Percentiles rank a stretch among this genome's conserved stretches.
These are phyloP conservation scores for Upupa epops DNA, from an alignment of 2,113 vertebrate genomes.

Conservation along the genomic window DNA sequence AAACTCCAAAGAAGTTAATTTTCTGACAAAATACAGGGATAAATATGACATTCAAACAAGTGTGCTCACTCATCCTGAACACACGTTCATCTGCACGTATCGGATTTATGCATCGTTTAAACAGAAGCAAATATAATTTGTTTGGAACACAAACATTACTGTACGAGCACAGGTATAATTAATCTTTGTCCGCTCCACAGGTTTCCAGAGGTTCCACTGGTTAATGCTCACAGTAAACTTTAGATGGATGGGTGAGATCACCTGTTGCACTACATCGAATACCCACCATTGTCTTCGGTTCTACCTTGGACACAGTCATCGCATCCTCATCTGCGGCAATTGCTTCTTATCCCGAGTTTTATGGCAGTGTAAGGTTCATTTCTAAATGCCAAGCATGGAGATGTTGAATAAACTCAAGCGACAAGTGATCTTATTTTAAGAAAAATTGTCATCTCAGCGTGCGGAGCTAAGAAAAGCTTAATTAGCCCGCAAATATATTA, in stretches of 20 bases:
- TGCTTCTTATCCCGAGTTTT: neutral
- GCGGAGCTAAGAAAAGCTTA: neutral
- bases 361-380: neutral
- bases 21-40: conserved; percentile 99
- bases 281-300: neutral
- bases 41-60: conserved; percentile 99
- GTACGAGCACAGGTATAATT: conserved; percentile 82
- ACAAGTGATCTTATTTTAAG: neutral
- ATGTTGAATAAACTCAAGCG: neutral
- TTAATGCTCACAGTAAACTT: conserved; percentile 77
- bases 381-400: neutral
- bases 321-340: neutral
- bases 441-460: neutral
- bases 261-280: conserved; percentile 57
- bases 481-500: conserved; percentile 28
- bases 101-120: conserved; percentile 89
- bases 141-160: conserved; percentile 86
- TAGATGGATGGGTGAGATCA: conserved; percentile 61
- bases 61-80: conserved; percentile 99
- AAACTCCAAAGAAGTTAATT: conserved; percentile 99
- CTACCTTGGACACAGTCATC: neutral
- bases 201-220: conserved; percentile 67
- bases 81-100: conserved; percentile 87
- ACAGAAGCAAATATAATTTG: conserved; percentile 90
- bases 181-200: conserved; percentile 82